Percentiles rank a stretch among this genome's conserved stretches.
Evolutionary conservation across 2,888 invertebrate genomes (phyloP).

Genomic region (Agriotes lineatus): DNA sequence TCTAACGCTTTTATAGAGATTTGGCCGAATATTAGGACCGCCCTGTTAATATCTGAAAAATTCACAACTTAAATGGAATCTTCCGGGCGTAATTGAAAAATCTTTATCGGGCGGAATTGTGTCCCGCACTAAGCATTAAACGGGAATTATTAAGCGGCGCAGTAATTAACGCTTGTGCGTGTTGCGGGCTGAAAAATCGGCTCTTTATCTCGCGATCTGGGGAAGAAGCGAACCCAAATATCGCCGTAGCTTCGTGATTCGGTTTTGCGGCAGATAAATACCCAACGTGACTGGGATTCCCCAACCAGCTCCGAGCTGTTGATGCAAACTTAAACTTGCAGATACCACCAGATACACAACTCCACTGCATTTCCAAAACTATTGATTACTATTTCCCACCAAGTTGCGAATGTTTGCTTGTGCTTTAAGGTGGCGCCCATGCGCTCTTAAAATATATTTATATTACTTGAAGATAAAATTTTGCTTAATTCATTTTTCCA

Average conservation of each 20-base stretch:
- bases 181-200: background rate
- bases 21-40: background rate
- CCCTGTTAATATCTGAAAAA: constrained; percentile 23
- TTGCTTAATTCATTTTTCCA: no score
- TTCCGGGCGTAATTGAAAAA: constrained; percentile 15
- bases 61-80: constrained; percentile 27
- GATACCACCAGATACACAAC: background rate
- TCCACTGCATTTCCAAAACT: constrained; percentile 8
- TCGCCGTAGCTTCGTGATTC: constrained; percentile 35
- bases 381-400: constrained; percentile 14
- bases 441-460: constrained; percentile 1
- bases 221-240: background rate
- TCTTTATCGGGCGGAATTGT: background rate
- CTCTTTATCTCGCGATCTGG: background rate
- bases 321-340: constrained; percentile 24
- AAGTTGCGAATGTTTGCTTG: constrained; percentile 16
- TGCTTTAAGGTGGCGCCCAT: background rate
- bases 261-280: constrained; percentile 35
- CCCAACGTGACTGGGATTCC: constrained; percentile 45
- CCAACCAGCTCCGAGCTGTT: constrained; percentile 43
- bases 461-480: no score
- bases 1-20: constrained; percentile 28
- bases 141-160: background rate
- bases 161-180: background rate
- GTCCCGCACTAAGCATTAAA: background rate